Evolutionary conservation across 2,113 vertebrate species (phyloP).

Genomic region (Mustela lutreola): DNA sequence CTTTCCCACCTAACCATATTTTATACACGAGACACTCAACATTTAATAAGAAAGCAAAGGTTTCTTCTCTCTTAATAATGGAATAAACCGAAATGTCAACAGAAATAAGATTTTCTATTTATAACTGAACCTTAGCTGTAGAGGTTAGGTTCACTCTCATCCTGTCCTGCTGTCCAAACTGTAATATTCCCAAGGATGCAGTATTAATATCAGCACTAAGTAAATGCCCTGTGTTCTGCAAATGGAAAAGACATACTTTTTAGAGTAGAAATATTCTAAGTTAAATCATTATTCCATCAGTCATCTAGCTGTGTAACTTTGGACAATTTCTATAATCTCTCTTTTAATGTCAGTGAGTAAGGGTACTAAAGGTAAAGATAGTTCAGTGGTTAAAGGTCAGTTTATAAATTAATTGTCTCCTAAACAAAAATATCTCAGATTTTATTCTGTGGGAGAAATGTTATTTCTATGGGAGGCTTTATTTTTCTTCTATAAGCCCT

Average conservation of each 20-base stretch:
- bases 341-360: constrained; percentile 15
- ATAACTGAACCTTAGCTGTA: background rate
- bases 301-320: background rate
- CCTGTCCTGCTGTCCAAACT: background rate
- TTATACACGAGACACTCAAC: background rate
- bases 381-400: background rate
- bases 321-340: background rate
- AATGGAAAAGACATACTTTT: background rate
- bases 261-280: background rate
- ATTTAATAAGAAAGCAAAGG: background rate
- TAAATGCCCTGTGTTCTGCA: background rate
- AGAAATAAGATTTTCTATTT: background rate
- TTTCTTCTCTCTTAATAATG: background rate
- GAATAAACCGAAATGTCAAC: background rate
- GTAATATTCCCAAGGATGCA: background rate
- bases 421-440: background rate
- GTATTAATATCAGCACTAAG: background rate
- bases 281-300: background rate
- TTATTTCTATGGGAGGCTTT: background rate
- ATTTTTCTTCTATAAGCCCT: background rate
- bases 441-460: background rate
- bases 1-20: constrained; percentile 12
- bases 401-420: background rate
- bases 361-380: background rate
- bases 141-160: background rate